Evolutionary conservation across 2,797 vertebrate species (phyloP).

Genomic region (Microctenopoma lineatum): DNA sequence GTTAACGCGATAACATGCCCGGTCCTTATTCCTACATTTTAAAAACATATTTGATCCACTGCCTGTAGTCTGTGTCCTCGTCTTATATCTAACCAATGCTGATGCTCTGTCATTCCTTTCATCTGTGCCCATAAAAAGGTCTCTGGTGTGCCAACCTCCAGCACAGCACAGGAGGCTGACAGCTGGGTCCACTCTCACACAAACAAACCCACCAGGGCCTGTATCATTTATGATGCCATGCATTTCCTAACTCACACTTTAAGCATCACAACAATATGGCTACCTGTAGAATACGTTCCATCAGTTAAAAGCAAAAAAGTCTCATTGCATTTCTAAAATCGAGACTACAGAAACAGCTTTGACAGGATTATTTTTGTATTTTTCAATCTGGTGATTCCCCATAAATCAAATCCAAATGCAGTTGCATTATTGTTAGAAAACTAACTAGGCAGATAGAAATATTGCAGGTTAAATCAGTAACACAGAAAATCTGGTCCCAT

Average conservation of each 20-base stretch:
- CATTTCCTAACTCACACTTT: slow-evolving; percentile 4
- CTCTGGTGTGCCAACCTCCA: not conserved
- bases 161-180: slow-evolving; percentile 11
- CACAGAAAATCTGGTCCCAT: slow-evolving; percentile 15
- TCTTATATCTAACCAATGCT: not conserved
- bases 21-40: too few species aligned
- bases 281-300: slow-evolving; percentile 5
- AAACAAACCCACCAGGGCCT: not conserved
- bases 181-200: slow-evolving; percentile 14
- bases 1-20: too few species aligned
- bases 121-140: not conserved
- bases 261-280: slow-evolving; percentile 10
- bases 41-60: too few species aligned
- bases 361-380: not conserved
- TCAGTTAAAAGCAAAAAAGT: not conserved
- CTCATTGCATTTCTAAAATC: not conserved
- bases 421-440: not conserved
- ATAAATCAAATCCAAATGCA: not conserved
- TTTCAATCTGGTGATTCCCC: not conserved
- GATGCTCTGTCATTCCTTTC: not conserved
- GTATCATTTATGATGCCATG: slow-evolving; percentile 37
- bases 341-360: not conserved
- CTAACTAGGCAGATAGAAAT: slow-evolving; percentile 5
- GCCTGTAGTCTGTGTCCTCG: not conserved
- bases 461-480: slow-evolving; percentile 24